A percentile compares a stretch with the other conserved stretches of the same genome.
These are phyloP conservation scores for Scomber japonicus DNA, from an alignment of 2,113 vertebrate species.

Conservation along the genomic window DNA sequence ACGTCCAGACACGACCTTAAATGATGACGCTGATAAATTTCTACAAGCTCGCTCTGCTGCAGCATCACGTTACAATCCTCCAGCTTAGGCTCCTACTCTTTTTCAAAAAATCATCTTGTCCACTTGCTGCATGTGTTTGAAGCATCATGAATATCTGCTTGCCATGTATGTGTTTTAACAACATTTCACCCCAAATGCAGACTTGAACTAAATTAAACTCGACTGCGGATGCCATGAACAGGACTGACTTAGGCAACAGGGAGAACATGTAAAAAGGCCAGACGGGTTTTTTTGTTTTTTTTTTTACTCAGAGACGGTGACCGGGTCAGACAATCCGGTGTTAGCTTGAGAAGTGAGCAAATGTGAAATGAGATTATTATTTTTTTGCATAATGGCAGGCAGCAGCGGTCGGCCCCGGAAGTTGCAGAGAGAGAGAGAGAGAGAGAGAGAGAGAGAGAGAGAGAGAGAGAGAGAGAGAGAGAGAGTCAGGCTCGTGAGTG, in stretches of 20 bases:
- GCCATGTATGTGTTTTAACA: constrained; percentile 63
- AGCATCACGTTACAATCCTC: constrained; percentile 8
- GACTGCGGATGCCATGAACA: constrained; percentile 71
- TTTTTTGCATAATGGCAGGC: constrained; percentile 75
- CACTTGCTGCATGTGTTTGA: constrained; percentile 36
- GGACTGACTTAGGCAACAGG: constrained; percentile 44
- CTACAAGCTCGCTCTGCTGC: constrained; percentile 52
- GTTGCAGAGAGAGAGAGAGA: constrained; percentile 59
- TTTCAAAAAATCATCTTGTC: constrained; percentile 52
- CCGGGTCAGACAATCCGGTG: constrained; percentile 65
- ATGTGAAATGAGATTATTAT: constrained; percentile 66
- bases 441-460: no score
- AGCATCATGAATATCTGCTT: constrained; percentile 53
- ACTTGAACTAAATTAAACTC: constrained; percentile 66
- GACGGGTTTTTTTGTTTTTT: constrained; percentile 66
- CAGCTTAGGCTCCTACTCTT: no score
- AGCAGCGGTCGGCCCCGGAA: constrained; percentile 45
- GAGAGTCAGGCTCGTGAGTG: no score
- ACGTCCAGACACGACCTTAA: constrained; percentile 10
- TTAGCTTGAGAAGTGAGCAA: constrained; percentile 55
- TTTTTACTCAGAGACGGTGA: constrained; percentile 67
- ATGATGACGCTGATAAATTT: constrained; percentile 65
- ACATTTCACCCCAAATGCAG: constrained; percentile 54
- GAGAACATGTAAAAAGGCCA: constrained; percentile 79
- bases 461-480: no score